phyloP scores from a whole-genome alignment of 2,888 invertebrate genomes.

The Ochropacha duplaris region DNA sequence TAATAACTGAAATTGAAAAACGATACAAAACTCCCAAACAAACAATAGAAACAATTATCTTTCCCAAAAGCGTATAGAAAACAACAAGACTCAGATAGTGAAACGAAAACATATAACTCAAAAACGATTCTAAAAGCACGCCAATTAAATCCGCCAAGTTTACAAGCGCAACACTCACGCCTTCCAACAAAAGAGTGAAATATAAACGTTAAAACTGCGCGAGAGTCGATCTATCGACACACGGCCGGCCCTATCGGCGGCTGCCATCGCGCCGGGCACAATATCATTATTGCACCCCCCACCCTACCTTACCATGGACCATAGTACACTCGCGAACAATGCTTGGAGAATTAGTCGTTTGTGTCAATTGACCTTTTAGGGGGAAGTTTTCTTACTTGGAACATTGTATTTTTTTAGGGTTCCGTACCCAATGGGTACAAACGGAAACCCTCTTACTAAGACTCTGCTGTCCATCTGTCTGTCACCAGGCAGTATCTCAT shows the following conservation, averaged over 20 bases:
- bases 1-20: too few species aligned
- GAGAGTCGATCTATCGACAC: slow-evolving; percentile 33
- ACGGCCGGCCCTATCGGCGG: slow-evolving; percentile 23
- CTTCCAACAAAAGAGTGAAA: slow-evolving; percentile 45
- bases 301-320: background rate
- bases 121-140: slow-evolving; percentile 39
- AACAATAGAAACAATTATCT: background rate
- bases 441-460: too few species aligned
- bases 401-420: background rate
- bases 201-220: slow-evolving; percentile 43
- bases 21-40: background rate
- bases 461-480: too few species aligned
- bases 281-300: slow-evolving; percentile 59
- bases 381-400: background rate
- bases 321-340: background rate
- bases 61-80: background rate
- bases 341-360: background rate
- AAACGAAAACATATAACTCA: slow-evolving; percentile 18
- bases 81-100: slow-evolving; percentile 3
- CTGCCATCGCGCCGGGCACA: slow-evolving; percentile 26
- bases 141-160: slow-evolving; percentile 68
- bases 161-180: slow-evolving; percentile 66
- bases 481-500: too few species aligned
- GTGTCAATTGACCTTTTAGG: background rate
- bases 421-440: too few species aligned